Conservation (phyloP, 2,888 invertebrate species). For the Cephus nigrinus region DNA sequence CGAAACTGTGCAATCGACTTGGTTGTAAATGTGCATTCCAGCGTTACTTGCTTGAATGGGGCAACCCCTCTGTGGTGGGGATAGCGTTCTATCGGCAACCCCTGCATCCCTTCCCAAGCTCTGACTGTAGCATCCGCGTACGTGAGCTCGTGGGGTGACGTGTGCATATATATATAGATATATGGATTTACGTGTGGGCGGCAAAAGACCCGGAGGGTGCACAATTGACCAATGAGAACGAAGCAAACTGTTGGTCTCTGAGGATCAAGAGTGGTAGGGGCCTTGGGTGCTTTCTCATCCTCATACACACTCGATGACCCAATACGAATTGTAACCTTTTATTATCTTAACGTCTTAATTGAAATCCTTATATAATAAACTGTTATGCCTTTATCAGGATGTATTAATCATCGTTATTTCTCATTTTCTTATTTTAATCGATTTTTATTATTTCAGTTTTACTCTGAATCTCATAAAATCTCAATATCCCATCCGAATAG, state of each 20-base stretch:
- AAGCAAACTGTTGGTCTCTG: slow-evolving; percentile 4
- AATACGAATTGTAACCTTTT: neutral
- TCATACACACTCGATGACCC: neutral
- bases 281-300: neutral
- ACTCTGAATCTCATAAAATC: neutral
- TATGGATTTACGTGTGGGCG: neutral
- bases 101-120: neutral
- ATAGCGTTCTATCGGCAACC: neutral
- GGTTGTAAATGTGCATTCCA: neutral
- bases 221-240: neutral
- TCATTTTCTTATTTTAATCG: neutral
- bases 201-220: neutral
- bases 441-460: neutral
- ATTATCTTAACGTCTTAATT: neutral
- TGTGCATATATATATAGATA: neutral
- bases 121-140: neutral
- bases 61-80: neutral
- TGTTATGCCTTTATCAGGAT: neutral
- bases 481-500: neutral
- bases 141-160: neutral
- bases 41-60: neutral
- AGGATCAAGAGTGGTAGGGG: neutral
- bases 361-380: neutral
- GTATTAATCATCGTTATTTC: neutral
- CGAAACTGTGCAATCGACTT: neutral